Evolutionary conservation across 1,140 invertebrate species (phyloP), one percentile per base, ranked within the genome.

Genomic region (Anagrus nilaparvatae): DNA sequence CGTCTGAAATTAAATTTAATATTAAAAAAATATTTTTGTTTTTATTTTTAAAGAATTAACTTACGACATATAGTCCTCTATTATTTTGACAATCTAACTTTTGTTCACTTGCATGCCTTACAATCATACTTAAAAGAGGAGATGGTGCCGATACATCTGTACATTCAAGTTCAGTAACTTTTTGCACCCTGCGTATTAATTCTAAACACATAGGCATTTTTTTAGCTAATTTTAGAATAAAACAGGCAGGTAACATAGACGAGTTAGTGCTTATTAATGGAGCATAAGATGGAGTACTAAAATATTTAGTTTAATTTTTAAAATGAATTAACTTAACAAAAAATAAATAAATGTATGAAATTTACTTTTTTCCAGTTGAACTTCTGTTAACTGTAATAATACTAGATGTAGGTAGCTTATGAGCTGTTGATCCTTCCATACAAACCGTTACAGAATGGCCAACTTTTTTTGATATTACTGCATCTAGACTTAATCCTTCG

Each of bases 361-460:
- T 40, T 56, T 67, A 88, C 85, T 76, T 84, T 74, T 87, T 86
- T 24, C 84, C 78, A 60, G 78, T 79, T 9, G 75, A 63, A 62
- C 76, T 75, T 60, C 79, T 74, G 52, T 77, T 79, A 13, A 87
- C 74, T 32, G 79, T 82, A 53, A 94, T 83, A 16, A 92, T 78
- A 37, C 81, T 78, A 9, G 81, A 65, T 8, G 81, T 84, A 61
- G 94, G 92, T 32, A 96, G 65, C 59, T 93, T 93, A 58, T 91
- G 84, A 9, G 84, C 76, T 2, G 81, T 76, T 3, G 87, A 87
- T n/a, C 84, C 84, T 69, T 96, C 90, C 55, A 96, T 76, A 53
- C 86, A 84, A 2, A 97, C 83, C 1, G 85, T 90, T 1, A 89
- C 90, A 47, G 81, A 90, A 46, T 87, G 81, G 1, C 90, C 90